phyloP scores from a whole-genome alignment of 2,113 vertebrate species.

The Tachuris rubrigastra region DNA sequence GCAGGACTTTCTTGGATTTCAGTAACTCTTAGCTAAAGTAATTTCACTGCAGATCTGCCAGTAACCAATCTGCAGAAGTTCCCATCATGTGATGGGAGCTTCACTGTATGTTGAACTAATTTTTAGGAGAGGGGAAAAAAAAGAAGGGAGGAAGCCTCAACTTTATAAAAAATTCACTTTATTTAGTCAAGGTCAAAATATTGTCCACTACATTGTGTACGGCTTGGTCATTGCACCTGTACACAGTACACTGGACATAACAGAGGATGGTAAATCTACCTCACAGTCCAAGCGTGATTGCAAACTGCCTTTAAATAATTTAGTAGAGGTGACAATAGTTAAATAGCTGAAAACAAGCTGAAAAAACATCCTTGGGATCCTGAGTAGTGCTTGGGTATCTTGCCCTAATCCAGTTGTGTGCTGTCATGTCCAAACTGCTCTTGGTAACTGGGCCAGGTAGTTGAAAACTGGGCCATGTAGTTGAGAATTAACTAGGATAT shows the following conservation, averaged over 20 bases:
- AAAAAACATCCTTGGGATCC: neutral
- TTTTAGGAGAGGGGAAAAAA: neutral
- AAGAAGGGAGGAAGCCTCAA: fast-evolving
- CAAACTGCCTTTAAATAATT: neutral
- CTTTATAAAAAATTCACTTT: neutral
- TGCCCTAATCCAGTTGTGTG: neutral
- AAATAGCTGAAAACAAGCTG: neutral
- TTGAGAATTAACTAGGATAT: neutral
- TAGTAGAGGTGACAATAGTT: neutral
- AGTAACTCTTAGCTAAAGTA: neutral
- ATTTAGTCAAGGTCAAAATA: neutral
- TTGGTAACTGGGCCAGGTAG: neutral
- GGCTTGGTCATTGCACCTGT: neutral
- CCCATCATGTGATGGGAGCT: neutral
- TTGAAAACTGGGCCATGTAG: neutral
- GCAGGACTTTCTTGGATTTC: neutral
- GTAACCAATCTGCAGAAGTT: neutral
- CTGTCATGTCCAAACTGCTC: neutral
- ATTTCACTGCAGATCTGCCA: neutral
- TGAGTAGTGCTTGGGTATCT: neutral
- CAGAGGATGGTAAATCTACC: neutral
- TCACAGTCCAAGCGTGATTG: neutral
- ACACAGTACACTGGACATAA: neutral
- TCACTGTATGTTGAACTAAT: neutral
- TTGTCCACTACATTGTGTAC: neutral